Base-by-base conservation (phyloP, 2,888 invertebrate genomes). In the Stenurella melanura region DNA sequence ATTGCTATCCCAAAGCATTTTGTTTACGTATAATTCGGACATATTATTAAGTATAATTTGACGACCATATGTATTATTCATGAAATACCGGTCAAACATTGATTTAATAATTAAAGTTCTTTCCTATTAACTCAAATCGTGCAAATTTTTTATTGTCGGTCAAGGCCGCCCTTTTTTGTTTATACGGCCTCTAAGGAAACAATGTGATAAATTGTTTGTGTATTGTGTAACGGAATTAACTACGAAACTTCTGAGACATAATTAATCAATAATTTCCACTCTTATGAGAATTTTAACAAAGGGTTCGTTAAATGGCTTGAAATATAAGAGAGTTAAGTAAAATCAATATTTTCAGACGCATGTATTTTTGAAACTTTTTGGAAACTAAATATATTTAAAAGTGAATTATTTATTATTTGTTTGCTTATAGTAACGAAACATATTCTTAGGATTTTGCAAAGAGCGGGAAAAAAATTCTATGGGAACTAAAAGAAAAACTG, bases 241-340 rank as follows among this genome's bases (percentile, higher is more conserved):
- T 50, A 6, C 7, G n/a, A 50, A 50, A 50, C n/a, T 50, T 50
- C n/a, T 15, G 50, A n/a, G 42, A 42, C 42, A n/a, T n/a, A 42
- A 50, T n/a, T n/a, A 50, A 50, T 50, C 50, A 50, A 50, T 50
- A 50, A 17, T n/a, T 50, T 50, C 50, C 15, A n/a, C n/a, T 50
- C 50, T n/a, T n/a, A n/a, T n/a, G n/a, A n/a, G 50, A 50, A 50
- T n/a, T 50, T 50, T n/a, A 50, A n/a, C 50, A 50, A 50, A 50
- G 50, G 50, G 5, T 50, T 50, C 7, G n/a, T 50, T 50, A 50
- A 42, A 42, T 34, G 9, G 0, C 21, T 26, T 26, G 21, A 26
- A 9, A 34, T 7, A 34, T 34, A 34, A 34, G 30, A 26, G 26
- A 34, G 9, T 34, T 34, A 7, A 34, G 30, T 34, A 34, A 34